Evolutionary conservation across 2,113 vertebrate genomes (phyloP).

Genomic region (Vombatus ursinus): DNA sequence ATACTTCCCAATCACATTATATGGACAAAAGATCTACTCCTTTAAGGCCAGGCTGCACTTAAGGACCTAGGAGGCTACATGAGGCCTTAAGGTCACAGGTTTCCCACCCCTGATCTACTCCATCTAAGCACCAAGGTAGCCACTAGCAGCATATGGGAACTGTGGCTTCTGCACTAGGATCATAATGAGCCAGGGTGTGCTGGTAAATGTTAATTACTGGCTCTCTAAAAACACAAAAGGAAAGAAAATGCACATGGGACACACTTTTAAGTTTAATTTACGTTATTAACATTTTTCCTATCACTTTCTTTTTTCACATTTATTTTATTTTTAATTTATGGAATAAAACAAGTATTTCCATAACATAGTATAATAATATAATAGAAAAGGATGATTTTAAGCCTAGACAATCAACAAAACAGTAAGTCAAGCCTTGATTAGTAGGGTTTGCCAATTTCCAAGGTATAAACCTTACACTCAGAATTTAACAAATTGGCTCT

Average conservation of each 20-base stretch:
- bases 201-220: neutral
- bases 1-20: neutral
- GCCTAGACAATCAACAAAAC: neutral
- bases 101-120: too few species aligned
- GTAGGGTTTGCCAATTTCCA: neutral
- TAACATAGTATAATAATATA: too few species aligned
- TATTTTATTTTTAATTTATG: too few species aligned
- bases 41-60: too few species aligned
- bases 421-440: neutral
- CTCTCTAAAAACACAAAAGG: neutral
- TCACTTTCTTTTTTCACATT: neutral
- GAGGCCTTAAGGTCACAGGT: too few species aligned
- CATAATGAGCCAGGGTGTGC: neutral
- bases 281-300: neutral
- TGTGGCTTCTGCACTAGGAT: neutral
- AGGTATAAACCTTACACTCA: neutral
- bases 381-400: neutral
- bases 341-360: too few species aligned
- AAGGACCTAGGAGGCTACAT: too few species aligned
- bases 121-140: too few species aligned
- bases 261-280: neutral
- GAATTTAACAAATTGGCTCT: neutral
- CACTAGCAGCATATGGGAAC: neutral
- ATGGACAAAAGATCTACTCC: neutral
- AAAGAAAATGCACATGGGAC: neutral